phyloP scores from a whole-genome alignment of 2,113 vertebrate species.

The Dicerorhinus sumatrensis region DNA sequence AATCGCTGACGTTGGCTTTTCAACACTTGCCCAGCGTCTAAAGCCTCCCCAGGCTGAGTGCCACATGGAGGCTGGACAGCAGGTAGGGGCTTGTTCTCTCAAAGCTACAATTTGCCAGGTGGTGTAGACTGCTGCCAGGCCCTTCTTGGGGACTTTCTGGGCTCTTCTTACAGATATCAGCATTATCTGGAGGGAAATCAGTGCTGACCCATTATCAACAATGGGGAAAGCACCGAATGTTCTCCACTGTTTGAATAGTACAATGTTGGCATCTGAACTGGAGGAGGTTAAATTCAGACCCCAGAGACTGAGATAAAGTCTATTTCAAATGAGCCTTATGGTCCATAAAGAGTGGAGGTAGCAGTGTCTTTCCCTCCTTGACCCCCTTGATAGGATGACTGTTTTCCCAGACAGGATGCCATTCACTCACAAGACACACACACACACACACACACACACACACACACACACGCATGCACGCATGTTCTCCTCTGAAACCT shows the following conservation, averaged over 20 bases:
- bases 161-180: conserved; percentile 6
- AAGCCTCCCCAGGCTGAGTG: neutral
- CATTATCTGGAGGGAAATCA: neutral
- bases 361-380: neutral
- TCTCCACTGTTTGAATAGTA: neutral
- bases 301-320: neutral
- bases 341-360: neutral
- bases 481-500: neutral
- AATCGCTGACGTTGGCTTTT: neutral
- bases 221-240: neutral
- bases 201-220: neutral
- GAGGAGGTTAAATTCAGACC: neutral
- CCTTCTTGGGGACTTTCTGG: conserved; percentile 51
- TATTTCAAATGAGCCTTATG: neutral
- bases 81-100: neutral
- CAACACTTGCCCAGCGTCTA: neutral
- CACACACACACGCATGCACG: neutral
- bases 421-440: neutral
- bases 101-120: neutral
- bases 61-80: neutral
- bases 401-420: neutral
- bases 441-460: neutral
- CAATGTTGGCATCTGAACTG: neutral
- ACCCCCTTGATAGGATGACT: neutral
- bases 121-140: neutral